These are phyloP conservation scores for Helicoverpa assulta DNA, from an alignment of 2,888 invertebrate species.

Conservation along the genomic window DNA sequence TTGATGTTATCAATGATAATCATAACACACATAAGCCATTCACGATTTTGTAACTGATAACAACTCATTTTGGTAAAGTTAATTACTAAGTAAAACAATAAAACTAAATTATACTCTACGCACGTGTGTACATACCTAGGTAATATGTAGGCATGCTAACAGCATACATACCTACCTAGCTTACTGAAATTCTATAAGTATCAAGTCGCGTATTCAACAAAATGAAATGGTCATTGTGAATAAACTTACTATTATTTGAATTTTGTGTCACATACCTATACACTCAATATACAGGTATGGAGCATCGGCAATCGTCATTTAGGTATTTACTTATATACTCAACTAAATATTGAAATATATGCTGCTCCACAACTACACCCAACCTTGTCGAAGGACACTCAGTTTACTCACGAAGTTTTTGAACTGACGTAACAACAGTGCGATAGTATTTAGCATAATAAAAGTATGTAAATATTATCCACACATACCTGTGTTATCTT, in stretches of 20 bases:
- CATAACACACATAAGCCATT: neutral
- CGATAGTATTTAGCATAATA: constrained; percentile 20
- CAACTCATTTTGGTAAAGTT: neutral
- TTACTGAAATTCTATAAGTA: no score
- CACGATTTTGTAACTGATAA: neutral
- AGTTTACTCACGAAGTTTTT: constrained; percentile 19
- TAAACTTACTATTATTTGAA: no score
- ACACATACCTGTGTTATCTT: constrained; percentile 32
- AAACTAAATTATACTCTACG: no score
- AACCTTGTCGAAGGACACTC: constrained; percentile 47
- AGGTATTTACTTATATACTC: constrained; percentile 2
- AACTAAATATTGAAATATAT: constrained; percentile 36
- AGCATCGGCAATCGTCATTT: constrained; percentile 5
- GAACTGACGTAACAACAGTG: constrained; percentile 20
- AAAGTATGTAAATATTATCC: constrained; percentile 9
- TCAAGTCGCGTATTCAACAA: no score
- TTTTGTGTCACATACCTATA: neutral
- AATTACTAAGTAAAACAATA: neutral
- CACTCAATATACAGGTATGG: neutral
- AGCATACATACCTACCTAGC: no score
- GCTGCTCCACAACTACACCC: constrained; percentile 19
- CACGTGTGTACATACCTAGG: no score
- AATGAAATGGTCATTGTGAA: no score
- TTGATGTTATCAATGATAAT: neutral
- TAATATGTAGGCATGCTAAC: no score